Evolutionary conservation across 1,140 invertebrate genomes (phyloP), one percentile per base, ranked within the genome.

Genomic region (Tribolium castaneum): DNA sequence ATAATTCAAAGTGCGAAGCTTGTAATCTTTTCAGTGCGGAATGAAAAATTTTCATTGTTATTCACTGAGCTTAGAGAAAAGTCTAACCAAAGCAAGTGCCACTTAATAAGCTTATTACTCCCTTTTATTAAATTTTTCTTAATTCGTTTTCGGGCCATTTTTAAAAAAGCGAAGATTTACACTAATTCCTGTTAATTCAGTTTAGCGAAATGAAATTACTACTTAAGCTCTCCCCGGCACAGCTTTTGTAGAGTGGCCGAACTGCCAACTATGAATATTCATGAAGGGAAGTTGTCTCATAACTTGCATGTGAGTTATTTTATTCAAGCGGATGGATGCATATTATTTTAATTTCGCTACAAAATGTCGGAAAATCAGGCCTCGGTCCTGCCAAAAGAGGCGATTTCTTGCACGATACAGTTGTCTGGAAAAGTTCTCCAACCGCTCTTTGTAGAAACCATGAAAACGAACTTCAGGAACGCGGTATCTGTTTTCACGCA

Each of bases 121-220:
- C 7, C 39, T 72, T 39, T 72, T 72, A 72, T 72, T 72, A 49
- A 72, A 72, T 73, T 73, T 52, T 73, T 52, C 50, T 73, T 73
- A 73, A 73, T 52, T 51, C 49, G 30, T 73, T 34, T 73, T 72
- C 34, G 71, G 56, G 16, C 12, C 3, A 34, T 6, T 66, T 66
- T 66, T 30, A 30, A 75, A 70, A 78, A 78, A 25, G 34, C 45
- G 62, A 25, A 72, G 77, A 70, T 56, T 78, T 75, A 52, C 25
- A 34, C 12, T 78, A 75, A 78, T 75, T 70, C 77, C 49, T 30
- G 72, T 78, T 78, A 78, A 78, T 78, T 78, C 50, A 56, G 72
- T 78, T 78, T 78, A 75, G 77, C 72, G 52, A 78, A 78, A 78
- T 75, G 77, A 78, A 78, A 75, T 78, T 78, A 78, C 77, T 75